These are phyloP conservation scores for Lamproptera curius DNA, from an alignment of 2,888 invertebrate genomes.

Conservation along the genomic window DNA sequence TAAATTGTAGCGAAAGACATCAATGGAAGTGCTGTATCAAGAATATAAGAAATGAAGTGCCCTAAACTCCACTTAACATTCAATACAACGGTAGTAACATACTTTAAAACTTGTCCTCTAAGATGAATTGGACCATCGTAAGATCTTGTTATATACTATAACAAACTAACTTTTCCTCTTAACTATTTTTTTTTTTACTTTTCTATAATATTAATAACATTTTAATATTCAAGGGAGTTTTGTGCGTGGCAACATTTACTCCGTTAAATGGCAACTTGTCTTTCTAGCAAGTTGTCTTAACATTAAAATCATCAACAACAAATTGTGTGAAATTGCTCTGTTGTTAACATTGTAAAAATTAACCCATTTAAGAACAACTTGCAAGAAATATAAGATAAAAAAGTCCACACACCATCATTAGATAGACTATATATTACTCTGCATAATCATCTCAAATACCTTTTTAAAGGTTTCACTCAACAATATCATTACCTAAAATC, in stretches of 20 bases:
- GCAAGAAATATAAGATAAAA: slow-evolving; percentile 18
- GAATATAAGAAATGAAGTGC: slow-evolving; percentile 37
- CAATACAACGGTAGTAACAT: slow-evolving; percentile 37
- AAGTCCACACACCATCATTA: slow-evolving; percentile 26
- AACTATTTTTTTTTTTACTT: slow-evolving; percentile 28
- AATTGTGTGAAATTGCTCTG: neutral
- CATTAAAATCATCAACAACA: neutral
- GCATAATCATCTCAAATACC: slow-evolving; percentile 9
- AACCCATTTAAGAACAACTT: slow-evolving; percentile 1
- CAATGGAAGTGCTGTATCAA: slow-evolving; percentile 42
- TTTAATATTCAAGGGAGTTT: slow-evolving; percentile 41
- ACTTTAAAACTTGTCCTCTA: slow-evolving; percentile 30
- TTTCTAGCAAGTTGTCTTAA: slow-evolving; percentile 9
- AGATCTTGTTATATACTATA: slow-evolving; percentile 37
- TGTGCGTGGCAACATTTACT: slow-evolving; percentile 38
- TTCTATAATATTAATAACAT: slow-evolving; percentile 38
- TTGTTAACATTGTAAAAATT: neutral
- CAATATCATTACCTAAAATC: slow-evolving; percentile 23
- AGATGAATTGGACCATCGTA: slow-evolving; percentile 55
- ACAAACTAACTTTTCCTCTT: slow-evolving; percentile 43
- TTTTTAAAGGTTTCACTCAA: slow-evolving; percentile 17
- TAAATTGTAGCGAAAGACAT: slow-evolving; percentile 41
- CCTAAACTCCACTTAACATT: slow-evolving; percentile 36
- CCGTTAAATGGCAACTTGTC: slow-evolving; percentile 23
- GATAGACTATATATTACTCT: slow-evolving; percentile 19